Evolutionary conservation across 2,113 vertebrate species (phyloP), one percentile per base, ranked within the genome.

Genomic region (Hydropotes inermis): DNA sequence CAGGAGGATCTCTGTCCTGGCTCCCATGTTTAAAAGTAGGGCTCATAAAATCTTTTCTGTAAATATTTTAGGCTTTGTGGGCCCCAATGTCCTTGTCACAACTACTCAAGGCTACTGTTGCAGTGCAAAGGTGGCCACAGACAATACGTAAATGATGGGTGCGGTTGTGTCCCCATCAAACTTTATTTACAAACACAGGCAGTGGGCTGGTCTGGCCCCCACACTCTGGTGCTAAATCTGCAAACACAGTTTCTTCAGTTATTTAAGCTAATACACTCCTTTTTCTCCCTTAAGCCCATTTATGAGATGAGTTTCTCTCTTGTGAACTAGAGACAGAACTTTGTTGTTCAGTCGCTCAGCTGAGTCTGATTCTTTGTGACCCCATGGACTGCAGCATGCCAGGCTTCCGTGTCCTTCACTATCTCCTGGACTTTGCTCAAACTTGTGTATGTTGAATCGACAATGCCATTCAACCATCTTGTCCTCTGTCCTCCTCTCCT

Each of bases 71-170:
- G 47, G 67, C 55, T 87, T 55, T 17, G 30, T 28, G 78, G 78
- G 52, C 25, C 13, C 33, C 7, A 8, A 4, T 0, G 60, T 50
- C 25, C 21, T 17, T 6, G 39, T 70, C 39, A 23, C 50, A 70
- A 36, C 47, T 21, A 28, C 5, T n/a, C 15, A 23, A 0, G 5
- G 33, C 14, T 47, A 39, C 57, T 19, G 19, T 10, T 23, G 1
- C 14, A 13, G 11, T 21, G 17, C 17, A 16, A 16, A 55, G 30
- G 30, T 12, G 33, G 23, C 47, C 50, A 7, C 13, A 74, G 78
- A 28, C 33, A 39, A 17, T 12, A 14, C 0, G 7, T 33, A 13
- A 12, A 25, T 28, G 70, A 61, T 36, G 39, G 15, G 28, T 15
- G 14, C 52, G 33, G 36, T 17, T 12, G 23, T 57, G 70, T 57